Evolutionary conservation across 2,113 vertebrate genomes (phyloP).

Genomic region (Rhagologus leucostigma): DNA sequence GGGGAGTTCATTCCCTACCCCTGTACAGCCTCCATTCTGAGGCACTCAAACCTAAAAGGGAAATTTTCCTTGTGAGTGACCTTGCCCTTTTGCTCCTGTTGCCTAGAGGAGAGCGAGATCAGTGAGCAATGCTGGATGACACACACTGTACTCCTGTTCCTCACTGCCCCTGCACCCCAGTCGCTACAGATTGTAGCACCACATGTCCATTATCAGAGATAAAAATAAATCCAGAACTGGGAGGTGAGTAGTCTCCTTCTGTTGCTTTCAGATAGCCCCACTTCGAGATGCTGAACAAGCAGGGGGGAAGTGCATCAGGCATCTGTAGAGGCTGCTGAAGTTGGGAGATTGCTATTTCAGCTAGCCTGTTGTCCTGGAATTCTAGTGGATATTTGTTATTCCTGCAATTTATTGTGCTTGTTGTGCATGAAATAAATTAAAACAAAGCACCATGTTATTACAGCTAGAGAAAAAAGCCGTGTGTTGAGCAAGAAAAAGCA

Average conservation of each 20-base stretch:
- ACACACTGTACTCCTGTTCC: not conserved
- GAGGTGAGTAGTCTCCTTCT: not conserved
- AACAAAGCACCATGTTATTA: not conserved
- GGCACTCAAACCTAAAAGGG: slow-evolving; percentile 22
- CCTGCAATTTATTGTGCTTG: not conserved
- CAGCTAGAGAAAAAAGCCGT: not conserved
- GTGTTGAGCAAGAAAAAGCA: not conserved
- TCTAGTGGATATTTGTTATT: not conserved
- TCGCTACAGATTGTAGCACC: not conserved
- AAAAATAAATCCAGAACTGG: slow-evolving; percentile 10
- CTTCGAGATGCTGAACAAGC: not conserved
- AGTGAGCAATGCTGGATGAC: slow-evolving; percentile 15
- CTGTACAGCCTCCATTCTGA: not conserved
- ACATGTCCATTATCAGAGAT: not conserved
- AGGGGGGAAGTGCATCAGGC: not conserved
- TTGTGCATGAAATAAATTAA: not conserved
- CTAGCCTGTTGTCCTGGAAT: not conserved
- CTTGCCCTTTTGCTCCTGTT: slow-evolving; percentile 35
- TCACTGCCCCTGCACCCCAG: not conserved
- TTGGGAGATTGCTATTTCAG: not conserved
- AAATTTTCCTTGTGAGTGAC: slow-evolving; percentile 10
- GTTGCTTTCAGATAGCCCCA: not conserved
- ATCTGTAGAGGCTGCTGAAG: not conserved
- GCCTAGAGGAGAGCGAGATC: slow-evolving; percentile 5
- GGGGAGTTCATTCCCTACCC: not conserved